Evolutionary conservation across 2,888 invertebrate species (phyloP).

Genomic region (Erannis defoliaria): DNA sequence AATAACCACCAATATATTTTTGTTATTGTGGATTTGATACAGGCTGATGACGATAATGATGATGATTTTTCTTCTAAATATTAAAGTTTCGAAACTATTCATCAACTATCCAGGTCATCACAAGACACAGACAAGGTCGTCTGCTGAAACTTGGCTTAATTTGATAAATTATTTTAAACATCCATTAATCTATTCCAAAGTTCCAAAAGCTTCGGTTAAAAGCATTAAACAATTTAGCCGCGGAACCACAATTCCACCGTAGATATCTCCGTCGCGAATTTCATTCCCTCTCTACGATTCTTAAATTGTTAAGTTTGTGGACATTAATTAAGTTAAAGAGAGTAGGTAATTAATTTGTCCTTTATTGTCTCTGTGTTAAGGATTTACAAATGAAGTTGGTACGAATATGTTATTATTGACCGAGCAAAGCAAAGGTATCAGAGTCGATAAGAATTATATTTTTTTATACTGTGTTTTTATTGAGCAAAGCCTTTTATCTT

Average conservation of each 20-base stretch:
- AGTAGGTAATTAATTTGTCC: slow-evolving; percentile 4
- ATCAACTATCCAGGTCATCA: neutral
- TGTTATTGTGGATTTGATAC: no score
- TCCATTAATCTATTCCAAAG: slow-evolving; percentile 21
- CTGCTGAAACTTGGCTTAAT: neutral
- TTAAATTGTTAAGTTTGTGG: slow-evolving; percentile 23
- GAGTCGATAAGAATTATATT: no score
- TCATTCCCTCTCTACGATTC: slow-evolving; percentile 15
- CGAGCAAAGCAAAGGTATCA: no score
- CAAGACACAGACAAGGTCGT: neutral
- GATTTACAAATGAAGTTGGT: neutral
- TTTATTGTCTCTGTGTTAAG: slow-evolving; percentile 4
- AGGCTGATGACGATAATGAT: no score
- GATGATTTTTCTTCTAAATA: no score
- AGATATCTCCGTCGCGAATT: slow-evolving; percentile 1
- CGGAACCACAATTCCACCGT: slow-evolving; percentile 24
- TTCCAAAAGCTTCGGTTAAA: slow-evolving; percentile 23
- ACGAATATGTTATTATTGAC: neutral
- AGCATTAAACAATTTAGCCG: slow-evolving; percentile 31
- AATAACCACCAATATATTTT: no score
- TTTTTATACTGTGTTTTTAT: no score
- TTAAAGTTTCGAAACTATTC: no score
- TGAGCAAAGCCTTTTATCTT: no score
- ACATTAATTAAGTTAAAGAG: slow-evolving; percentile 13
- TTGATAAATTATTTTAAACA: slow-evolving; percentile 22